Percentiles rank a stretch among this genome's conserved stretches.
Conservation (phyloP, 2,113 vertebrate genomes). For the Microtus pennsylvanicus region DNA sequence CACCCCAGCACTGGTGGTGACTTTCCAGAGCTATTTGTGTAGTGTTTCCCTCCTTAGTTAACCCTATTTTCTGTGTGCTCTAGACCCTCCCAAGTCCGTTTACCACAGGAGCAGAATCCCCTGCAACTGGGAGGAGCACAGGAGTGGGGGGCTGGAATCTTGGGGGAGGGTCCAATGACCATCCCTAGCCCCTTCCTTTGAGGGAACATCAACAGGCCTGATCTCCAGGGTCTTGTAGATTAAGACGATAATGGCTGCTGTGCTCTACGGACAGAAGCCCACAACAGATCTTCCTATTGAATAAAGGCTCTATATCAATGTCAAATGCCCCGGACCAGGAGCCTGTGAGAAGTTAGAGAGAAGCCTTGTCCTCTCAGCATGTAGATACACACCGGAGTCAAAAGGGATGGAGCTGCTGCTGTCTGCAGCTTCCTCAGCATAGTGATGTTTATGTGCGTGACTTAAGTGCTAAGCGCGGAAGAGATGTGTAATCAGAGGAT, state of each 20-base stretch:
- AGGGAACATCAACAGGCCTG: neutral
- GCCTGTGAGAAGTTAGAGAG: neutral
- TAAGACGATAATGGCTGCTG: neutral
- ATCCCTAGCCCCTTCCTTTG: neutral
- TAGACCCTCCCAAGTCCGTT: neutral
- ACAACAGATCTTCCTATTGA: neutral
- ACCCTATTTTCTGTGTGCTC: neutral
- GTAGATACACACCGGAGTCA: neutral
- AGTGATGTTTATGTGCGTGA: too few species aligned
- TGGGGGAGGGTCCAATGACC: neutral
- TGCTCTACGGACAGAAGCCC: neutral
- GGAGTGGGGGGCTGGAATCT: neutral
- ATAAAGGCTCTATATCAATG: too few species aligned
- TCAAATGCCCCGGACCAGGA: neutral
- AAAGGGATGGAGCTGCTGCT: neutral
- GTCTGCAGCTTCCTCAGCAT: neutral
- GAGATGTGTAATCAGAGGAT: slow-evolving; percentile 5
- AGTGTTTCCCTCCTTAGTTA: neutral
- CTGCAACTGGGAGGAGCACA: neutral
- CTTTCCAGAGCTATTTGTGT: neutral
- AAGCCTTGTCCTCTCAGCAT: neutral
- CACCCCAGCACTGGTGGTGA: neutral
- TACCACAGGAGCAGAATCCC: neutral
- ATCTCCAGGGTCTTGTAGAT: neutral
- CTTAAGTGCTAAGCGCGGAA: neutral